Conservation (phyloP, 2,113 vertebrate genomes). For the Centropus unirufus region DNA sequence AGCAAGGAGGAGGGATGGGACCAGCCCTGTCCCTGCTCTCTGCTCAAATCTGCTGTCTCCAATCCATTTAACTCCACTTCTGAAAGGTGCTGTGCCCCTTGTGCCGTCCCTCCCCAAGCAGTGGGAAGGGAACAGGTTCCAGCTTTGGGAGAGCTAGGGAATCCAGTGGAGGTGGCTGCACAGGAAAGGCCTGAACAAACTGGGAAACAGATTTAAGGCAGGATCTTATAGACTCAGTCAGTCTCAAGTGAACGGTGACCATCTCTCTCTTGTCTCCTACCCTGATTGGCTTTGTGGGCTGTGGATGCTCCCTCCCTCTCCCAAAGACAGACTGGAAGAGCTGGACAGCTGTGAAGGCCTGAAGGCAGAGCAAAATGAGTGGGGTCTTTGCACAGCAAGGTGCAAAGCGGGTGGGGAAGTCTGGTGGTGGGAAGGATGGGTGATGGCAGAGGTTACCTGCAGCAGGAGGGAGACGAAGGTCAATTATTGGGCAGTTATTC, state of each 20-base stretch:
- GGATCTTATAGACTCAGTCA: not conserved
- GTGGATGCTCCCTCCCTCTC: not conserved
- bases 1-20: not conserved
- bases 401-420: not conserved
- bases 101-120: not conserved
- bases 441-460: not conserved
- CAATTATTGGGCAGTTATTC: not conserved
- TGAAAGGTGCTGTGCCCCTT: not conserved
- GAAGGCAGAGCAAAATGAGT: not conserved
- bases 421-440: not conserved
- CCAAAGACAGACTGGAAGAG: not conserved
- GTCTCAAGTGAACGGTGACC: not conserved
- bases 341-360: not conserved
- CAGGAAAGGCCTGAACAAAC: not conserved
- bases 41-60: not conserved
- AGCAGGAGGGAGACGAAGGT: not conserved
- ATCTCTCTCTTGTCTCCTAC: not conserved
- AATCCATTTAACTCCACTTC: not conserved
- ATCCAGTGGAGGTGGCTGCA: not conserved
- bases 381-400: fast-evolving
- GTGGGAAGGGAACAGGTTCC: not conserved
- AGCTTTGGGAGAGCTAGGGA: not conserved
- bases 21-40: not conserved
- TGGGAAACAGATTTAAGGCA: not conserved
- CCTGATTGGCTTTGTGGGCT: not conserved